These are phyloP conservation scores for Heliocidaris erythrogramma DNA, from an alignment of 35 echinoderm and acorn worm genomes.

Conservation along the genomic window DNA sequence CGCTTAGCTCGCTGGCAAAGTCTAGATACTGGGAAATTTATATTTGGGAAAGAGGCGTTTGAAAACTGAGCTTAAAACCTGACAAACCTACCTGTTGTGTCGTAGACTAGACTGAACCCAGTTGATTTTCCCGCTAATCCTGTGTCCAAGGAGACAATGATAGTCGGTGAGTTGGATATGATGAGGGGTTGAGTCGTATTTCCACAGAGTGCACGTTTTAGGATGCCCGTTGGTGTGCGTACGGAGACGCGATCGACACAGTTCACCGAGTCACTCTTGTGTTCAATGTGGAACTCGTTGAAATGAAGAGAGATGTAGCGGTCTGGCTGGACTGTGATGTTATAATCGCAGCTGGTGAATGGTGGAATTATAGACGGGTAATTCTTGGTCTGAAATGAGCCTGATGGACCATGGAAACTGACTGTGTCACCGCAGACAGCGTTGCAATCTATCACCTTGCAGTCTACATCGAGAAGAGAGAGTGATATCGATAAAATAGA, in stretches of 20 bases:
- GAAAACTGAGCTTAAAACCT: no score
- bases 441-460: conserved; percentile 52
- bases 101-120: conserved; percentile 65
- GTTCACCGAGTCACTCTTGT: neutral
- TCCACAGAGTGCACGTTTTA: conserved; percentile 50
- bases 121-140: conserved; percentile 57
- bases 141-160: conserved; percentile 56
- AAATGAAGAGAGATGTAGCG: conserved; percentile 59
- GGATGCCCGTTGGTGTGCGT: neutral
- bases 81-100: conserved; percentile 49
- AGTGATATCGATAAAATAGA: neutral
- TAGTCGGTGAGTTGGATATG: conserved; percentile 44
- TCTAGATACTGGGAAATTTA: no score
- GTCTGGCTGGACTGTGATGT: conserved; percentile 36
- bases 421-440: conserved; percentile 40
- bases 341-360: conserved; percentile 71
- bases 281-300: conserved; percentile 50
- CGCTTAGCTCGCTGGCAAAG: no score
- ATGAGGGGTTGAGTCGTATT: conserved; percentile 46
- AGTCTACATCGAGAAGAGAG: conserved; percentile 53
- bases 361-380: conserved; percentile 67
- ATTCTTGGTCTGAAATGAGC: conserved; percentile 44
- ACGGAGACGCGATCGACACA: conserved; percentile 60
- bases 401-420: neutral
- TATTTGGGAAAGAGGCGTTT: no score